phyloP scores from a whole-genome alignment of 2,797 vertebrate species.

The Taeniopygia guttata region DNA sequence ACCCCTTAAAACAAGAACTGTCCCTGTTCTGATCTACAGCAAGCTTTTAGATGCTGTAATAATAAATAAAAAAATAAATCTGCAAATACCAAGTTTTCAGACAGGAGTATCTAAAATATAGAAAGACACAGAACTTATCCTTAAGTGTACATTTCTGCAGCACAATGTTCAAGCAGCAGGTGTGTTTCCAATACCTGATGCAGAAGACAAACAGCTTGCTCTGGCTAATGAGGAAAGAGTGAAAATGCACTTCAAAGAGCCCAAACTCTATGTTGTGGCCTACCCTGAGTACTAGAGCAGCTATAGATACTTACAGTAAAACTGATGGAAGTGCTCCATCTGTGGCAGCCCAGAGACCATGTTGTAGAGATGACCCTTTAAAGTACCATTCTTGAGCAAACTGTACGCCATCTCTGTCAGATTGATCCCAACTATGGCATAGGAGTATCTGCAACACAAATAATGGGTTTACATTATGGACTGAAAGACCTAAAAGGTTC shows the following conservation, averaged over 20 bases:
- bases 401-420: constrained; percentile 98
- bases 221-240: neutral
- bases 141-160: neutral
- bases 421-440: constrained; percentile 98
- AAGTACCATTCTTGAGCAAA: constrained; percentile 86
- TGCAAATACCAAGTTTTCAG: neutral
- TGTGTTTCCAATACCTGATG: neutral
- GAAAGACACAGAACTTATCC: neutral
- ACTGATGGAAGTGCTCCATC: constrained; percentile 90
- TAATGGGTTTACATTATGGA: neutral
- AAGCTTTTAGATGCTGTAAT: neutral
- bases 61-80: neutral
- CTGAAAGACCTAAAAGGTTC: neutral
- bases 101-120: neutral
- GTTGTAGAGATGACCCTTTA: constrained; percentile 94
- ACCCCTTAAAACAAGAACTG: neutral
- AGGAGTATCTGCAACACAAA: constrained; percentile 87
- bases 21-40: neutral
- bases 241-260: neutral
- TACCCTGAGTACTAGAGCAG: neutral
- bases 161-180: neutral
- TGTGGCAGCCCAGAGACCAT: constrained; percentile 80
- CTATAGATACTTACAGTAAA: constrained; percentile 88
- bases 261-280: fast-evolving
- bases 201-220: neutral